A percentile compares a stretch with the other conserved stretches of the same genome.
Conservation (phyloP, 2,888 invertebrate genomes). For the Meta bourneti region DNA sequence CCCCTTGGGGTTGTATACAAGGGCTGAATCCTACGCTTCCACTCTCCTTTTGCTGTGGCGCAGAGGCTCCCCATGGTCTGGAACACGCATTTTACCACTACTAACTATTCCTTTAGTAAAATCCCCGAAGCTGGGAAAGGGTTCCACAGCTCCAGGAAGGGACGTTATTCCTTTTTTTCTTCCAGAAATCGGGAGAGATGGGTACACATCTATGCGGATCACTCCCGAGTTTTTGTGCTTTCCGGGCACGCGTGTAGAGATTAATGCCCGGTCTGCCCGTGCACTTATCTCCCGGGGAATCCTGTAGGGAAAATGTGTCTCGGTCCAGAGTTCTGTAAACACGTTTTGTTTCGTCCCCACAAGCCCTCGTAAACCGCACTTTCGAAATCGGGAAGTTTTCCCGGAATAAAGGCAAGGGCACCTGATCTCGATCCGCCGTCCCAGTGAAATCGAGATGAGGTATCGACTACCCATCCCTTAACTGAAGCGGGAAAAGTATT, state of each 20-base stretch:
- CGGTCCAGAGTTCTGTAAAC: constrained; percentile 34
- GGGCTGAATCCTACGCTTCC: too few relatives aligned
- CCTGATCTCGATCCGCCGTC: constrained; percentile 30
- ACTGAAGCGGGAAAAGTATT: constrained; percentile 26
- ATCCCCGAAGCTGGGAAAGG: not conserved
- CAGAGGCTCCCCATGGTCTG: not conserved
- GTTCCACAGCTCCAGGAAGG: not conserved
- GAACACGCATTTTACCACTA: not conserved
- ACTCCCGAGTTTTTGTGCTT: constrained; percentile 37
- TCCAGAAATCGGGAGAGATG: too few relatives aligned
- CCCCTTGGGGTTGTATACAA: constrained; percentile 8
- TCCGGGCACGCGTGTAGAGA: constrained; percentile 43
- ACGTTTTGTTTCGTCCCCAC: constrained; percentile 1
- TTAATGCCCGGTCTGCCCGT: constrained; percentile 25
- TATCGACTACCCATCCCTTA: constrained; percentile 15
- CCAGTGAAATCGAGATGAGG: constrained; percentile 21
- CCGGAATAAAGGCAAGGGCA: constrained; percentile 10
- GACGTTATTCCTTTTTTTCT: constrained; percentile 24
- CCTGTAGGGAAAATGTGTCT: constrained; percentile 20
- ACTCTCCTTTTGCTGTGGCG: not conserved
- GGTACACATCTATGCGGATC: not conserved
- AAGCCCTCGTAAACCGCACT: not conserved
- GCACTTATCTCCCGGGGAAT: constrained; percentile 3
- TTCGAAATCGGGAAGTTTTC: not conserved
- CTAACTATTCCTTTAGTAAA: not conserved